phyloP scores from a whole-genome alignment of 2,797 vertebrate genomes.

The Anguilla marmorata region DNA sequence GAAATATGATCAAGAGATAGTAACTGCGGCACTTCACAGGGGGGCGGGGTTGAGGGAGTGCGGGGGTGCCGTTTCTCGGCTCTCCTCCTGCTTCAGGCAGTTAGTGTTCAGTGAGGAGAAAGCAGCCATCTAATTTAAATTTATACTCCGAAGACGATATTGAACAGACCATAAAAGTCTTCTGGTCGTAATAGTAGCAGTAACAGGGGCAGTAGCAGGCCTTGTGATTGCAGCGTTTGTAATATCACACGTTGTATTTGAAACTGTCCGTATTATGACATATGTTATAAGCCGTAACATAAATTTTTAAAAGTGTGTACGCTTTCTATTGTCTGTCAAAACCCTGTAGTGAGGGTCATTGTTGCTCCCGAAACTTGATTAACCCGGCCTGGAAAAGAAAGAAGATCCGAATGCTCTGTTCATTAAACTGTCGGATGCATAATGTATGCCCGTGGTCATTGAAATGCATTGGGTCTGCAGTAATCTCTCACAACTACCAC shows the following conservation, averaged over 20 bases:
- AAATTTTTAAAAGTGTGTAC: neutral
- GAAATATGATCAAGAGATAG: conserved; percentile 52
- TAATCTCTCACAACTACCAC: conserved; percentile 9
- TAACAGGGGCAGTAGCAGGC: neutral
- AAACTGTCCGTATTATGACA: neutral
- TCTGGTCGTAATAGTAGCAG: neutral
- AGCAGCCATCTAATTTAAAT: conserved; percentile 17
- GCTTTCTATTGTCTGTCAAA: neutral
- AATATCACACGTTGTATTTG: neutral
- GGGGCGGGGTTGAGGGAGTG: conserved; percentile 18
- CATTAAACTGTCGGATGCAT: conserved; percentile 27
- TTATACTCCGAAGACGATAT: neutral
- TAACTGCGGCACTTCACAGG: conserved; percentile 30
- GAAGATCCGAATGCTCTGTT: conserved; percentile 31
- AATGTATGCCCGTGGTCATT: conserved; percentile 36
- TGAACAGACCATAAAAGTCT: neutral
- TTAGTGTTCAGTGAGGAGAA: conserved; percentile 15
- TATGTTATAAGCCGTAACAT: neutral
- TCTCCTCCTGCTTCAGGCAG: conserved; percentile 33
- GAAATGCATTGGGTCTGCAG: conserved; percentile 25
- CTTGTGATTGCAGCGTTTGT: neutral
- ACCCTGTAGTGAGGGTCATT: neutral
- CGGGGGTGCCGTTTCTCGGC: neutral
- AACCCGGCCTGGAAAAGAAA: conserved; percentile 12
- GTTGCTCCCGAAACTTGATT: neutral